Percentiles rank a stretch among this genome's conserved stretches.
phyloP scores from a whole-genome alignment of 2,113 vertebrate genomes.

The Dendrocopos noguchii region DNA sequence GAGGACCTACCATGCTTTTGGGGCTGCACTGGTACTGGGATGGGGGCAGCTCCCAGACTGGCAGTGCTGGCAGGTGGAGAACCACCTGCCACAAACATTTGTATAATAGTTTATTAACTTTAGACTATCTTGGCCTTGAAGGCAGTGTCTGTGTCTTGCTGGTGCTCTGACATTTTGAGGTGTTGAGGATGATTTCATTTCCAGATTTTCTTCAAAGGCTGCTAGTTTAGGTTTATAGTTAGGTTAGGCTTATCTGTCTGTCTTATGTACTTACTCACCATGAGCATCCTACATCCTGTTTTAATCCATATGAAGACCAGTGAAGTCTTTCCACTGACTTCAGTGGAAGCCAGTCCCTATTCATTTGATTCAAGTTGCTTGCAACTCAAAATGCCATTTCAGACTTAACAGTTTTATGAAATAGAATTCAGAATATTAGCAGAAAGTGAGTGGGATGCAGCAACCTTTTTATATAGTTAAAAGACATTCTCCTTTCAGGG shows the following conservation, averaged over 20 bases:
- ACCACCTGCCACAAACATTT: not conserved
- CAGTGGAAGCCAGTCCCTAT: not conserved
- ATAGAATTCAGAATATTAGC: not conserved
- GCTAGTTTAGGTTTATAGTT: not conserved
- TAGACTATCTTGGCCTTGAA: not conserved
- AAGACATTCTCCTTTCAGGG: not conserved
- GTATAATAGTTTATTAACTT: not conserved
- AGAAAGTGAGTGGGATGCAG: not conserved
- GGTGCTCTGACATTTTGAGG: not conserved
- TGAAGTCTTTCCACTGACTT: not conserved
- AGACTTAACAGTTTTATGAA: not conserved
- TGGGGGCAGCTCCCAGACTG: accelerated
- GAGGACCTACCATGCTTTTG: not conserved
- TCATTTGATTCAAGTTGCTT: not conserved
- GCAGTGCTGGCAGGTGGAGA: not conserved
- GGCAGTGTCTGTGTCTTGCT: not conserved
- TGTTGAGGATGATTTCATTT: not conserved
- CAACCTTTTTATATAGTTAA: not conserved
- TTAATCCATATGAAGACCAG: not conserved
- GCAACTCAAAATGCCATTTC: not conserved
- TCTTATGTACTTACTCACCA: accelerated
- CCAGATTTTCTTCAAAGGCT: not conserved
- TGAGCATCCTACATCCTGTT: not conserved
- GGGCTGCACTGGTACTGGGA: not conserved
- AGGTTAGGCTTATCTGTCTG: not conserved